A percentile compares a stretch with the other conserved stretches of the same genome.
phyloP scores from a whole-genome alignment of 1,140 invertebrate species.

The Melipona quadrifasciata region DNA sequence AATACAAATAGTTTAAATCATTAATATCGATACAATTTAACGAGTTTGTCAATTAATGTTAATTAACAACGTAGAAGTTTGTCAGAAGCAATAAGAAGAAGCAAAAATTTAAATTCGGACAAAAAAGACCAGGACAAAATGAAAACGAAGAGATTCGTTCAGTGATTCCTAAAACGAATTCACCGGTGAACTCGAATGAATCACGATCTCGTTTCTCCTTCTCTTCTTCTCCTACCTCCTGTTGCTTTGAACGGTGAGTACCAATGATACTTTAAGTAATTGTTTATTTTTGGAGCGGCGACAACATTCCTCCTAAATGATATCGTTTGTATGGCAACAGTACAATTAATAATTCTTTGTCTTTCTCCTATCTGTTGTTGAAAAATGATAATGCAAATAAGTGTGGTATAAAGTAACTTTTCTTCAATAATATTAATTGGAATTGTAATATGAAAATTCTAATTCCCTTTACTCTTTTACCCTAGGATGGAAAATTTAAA shows the following conservation, averaged over 20 bases:
- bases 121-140: neutral
- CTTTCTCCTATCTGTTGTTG: neutral
- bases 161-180: conserved; percentile 10
- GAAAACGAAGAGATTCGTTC: neutral
- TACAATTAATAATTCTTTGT: neutral
- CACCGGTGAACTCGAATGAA: conserved; percentile 38
- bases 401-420: neutral
- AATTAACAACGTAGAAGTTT: neutral
- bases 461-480: neutral
- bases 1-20: neutral
- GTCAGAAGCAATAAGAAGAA: neutral
- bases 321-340: neutral
- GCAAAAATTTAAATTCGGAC: neutral
- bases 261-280: neutral
- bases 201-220: conserved; percentile 12
- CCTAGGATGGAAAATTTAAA: neutral
- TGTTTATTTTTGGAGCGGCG: neutral
- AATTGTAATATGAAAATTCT: neutral
- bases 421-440: neutral
- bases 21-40: neutral
- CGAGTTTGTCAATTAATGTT: neutral
- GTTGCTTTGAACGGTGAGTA: conserved; percentile 19
- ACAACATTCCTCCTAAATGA: neutral
- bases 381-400: neutral
- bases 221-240: too few species aligned